Base-by-base conservation (phyloP, 2,797 vertebrate genomes). In the Spea hammondii region DNA sequence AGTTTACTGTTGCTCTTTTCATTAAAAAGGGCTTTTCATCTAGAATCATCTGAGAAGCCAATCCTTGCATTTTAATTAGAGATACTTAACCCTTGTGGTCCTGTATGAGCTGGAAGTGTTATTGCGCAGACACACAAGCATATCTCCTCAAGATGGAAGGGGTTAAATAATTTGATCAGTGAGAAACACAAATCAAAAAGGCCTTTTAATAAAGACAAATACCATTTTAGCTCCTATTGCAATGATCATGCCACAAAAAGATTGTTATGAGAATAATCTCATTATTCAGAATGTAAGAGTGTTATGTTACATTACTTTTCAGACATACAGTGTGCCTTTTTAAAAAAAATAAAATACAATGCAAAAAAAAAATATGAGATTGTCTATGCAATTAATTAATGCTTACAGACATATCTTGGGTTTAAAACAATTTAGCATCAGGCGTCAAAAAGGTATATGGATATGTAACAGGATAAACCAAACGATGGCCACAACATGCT, bases 61-160 rank as follows among this genome's bases (percentile, higher is more conserved):
- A 91, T 86, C 85, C 87, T 86, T 88, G 91, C 88, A 92, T 92
- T 88, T 90, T 93, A 93, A 93, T 92, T 91, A 91, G 86, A 86
- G 88, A 86, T 88, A 87, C 86, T 81, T 90, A 92, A 82, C 80
- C 80, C 75, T 4, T 74, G 47, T 6, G 50, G 45, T 78, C 57
- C 65, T 32, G 65, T 44, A 72, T n/a, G 48, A 54, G 12, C 54
- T 62, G 5, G 6, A 64, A 77, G 51, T 67, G 44, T 13, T 53
- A 45, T 14, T 46, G 44, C 8, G 48, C 6, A 72, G 14, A 54
- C 50, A 32, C 8, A 57, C 46, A 45, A 17, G 48, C 46, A 11
- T 47, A 9, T 14, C 53, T 64, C n/a, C 46, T 70, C 10, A 44
- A 66, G 70, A 74, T 12, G n/a, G 67, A 78, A 82, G 49, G 70